These are phyloP conservation scores for Acrocephalus kingi DNA, from an alignment of 2,113 vertebrate species.

Conservation along the genomic window DNA sequence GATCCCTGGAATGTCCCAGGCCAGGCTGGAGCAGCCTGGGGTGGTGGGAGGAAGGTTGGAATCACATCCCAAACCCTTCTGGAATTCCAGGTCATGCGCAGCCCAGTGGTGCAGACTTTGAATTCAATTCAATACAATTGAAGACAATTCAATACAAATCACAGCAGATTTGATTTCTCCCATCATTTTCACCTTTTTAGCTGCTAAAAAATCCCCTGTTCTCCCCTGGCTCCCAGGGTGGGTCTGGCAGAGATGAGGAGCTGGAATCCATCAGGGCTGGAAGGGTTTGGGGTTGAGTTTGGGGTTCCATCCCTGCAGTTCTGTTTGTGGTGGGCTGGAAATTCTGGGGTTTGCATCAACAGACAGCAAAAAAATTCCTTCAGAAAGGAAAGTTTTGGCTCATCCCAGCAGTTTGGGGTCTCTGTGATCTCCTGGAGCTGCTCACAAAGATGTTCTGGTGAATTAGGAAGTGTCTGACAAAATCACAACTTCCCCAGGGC, in stretches of 20 bases:
- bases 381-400: background rate
- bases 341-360: background rate
- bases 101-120: rapidly evolving
- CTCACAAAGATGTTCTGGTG: background rate
- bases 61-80: background rate
- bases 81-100: background rate
- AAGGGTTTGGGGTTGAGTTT: rapidly evolving
- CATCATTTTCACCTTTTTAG: background rate
- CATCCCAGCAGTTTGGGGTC: background rate
- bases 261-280: background rate
- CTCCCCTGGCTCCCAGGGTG: background rate
- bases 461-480: rapidly evolving
- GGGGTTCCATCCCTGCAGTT: rapidly evolving
- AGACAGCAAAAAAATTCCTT: background rate
- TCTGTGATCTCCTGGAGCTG: background rate
- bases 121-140: too few relatives aligned
- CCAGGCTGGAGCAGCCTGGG: background rate
- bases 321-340: background rate
- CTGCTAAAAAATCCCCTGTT: background rate
- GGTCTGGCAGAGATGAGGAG: background rate
- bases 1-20: background rate
- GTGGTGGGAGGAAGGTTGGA: rapidly evolving
- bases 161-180: background rate
- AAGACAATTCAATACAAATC: background rate
- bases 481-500: rapidly evolving